A percentile compares a stretch with the other conserved stretches of the same genome.
Evolutionary conservation across 2,113 vertebrate genomes (phyloP).

Genomic region (Notarius lentiginosus): DNA sequence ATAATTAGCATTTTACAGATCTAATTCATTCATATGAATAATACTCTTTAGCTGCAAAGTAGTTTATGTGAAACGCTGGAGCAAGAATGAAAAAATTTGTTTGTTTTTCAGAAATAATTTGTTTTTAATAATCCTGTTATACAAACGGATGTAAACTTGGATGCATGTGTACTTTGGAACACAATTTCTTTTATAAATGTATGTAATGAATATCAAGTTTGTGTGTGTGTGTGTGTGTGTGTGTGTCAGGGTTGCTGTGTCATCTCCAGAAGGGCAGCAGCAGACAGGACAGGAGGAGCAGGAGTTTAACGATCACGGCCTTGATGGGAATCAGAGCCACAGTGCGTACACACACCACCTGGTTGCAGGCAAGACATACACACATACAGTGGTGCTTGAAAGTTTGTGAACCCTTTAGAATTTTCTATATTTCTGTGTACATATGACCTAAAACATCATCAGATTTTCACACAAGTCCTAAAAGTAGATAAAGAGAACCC

Average conservation of each 20-base stretch:
- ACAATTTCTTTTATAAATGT: too few species aligned
- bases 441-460: too few species aligned
- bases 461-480: too few species aligned
- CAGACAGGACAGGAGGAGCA: slow-evolving; percentile 69
- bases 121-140: too few species aligned
- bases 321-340: slow-evolving; percentile 48
- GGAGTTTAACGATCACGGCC: slow-evolving; percentile 52
- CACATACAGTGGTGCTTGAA: too few species aligned
- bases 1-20: not conserved
- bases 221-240: slow-evolving; percentile 18
- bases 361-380: slow-evolving; percentile 35
- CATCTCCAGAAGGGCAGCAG: slow-evolving; percentile 53
- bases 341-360: slow-evolving; percentile 52
- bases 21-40: not conserved
- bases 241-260: slow-evolving; percentile 62
- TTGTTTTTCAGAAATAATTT: too few species aligned
- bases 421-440: too few species aligned
- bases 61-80: not conserved
- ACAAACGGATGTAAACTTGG: too few species aligned
- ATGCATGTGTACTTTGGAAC: too few species aligned
- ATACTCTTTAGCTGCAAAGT: too few species aligned
- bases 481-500: too few species aligned
- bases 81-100: not conserved
- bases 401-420: too few species aligned
- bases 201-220: not conserved